These are phyloP conservation scores for Pipra filicauda DNA, from an alignment of 2,113 vertebrate genomes.

Conservation along the genomic window DNA sequence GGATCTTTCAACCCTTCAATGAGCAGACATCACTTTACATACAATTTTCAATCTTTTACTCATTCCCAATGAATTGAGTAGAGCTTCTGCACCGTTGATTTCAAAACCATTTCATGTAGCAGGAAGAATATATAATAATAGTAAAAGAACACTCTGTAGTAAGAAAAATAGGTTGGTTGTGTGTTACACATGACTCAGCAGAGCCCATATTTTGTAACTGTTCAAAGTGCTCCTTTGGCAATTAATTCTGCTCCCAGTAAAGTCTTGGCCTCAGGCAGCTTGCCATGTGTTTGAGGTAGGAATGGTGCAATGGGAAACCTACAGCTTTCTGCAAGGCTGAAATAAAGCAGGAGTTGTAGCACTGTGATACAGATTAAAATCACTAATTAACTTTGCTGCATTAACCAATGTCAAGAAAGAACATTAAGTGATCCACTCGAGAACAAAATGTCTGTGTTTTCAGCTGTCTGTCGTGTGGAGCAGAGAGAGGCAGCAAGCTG, in stretches of 20 bases:
- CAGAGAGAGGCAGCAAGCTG: background rate
- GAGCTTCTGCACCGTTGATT: background rate
- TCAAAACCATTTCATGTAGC: background rate
- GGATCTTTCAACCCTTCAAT: background rate
- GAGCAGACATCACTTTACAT: background rate
- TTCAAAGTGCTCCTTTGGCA: background rate
- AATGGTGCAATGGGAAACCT: background rate
- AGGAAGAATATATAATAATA: background rate
- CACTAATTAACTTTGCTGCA: background rate
- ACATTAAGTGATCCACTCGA: background rate
- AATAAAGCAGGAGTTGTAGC: background rate
- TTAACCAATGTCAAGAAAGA: background rate
- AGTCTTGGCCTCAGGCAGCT: background rate
- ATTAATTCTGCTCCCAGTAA: background rate
- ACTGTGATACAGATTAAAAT: background rate
- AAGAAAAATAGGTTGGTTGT: background rate
- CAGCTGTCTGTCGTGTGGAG: background rate
- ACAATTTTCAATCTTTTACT: background rate
- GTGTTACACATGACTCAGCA: conserved; percentile 20
- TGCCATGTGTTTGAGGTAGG: background rate
- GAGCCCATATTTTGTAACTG: background rate
- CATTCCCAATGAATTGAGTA: background rate
- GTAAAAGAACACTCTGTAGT: background rate
- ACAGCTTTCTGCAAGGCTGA: background rate
- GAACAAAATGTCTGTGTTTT: background rate